Evolutionary conservation across 2,797 vertebrate species (phyloP), one percentile per base, ranked within the genome.

Genomic region (Eleutherodactylus coqui): DNA sequence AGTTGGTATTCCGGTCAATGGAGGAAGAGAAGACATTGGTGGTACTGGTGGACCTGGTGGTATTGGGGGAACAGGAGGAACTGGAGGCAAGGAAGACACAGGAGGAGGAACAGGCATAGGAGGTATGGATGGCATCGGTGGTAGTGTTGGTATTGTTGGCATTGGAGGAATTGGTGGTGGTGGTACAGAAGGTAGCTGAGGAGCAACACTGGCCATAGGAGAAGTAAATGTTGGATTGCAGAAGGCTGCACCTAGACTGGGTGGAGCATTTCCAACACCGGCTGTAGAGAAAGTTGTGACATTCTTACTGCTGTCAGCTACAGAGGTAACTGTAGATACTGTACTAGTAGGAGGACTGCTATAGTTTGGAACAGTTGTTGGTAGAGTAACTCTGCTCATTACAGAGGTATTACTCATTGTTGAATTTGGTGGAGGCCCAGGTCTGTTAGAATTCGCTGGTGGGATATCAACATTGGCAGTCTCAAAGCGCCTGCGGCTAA

Each of bases 401-500:
- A 81, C 82, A 53, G 82, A 53, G 36, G 55, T 81, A 38, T 45
- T 55, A 38, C 53, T 38, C 76, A 96, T 91, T 90, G 90, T 95
- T 93, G 91, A 93, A 91, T 92, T 96, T 94, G 95, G 92, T 0
- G 96, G 93, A 3, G 95, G 95, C 77, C 94, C 94, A 24, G 97
- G 95, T 83, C 97, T 95, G 91, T 94, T 96, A 88, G 95, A 93
- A 88, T 97, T 98, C 90, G 96, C 95, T 88, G 97, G 92, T 43
- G 96, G 93, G 87, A 96, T 93, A 88, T 97, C 95, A 84, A 94
- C 93, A 90, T 94, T 96, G 75, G 97, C 97, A 58, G 97, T 96
- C 94, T 99, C 98, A 82, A 99, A 99, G 89, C 98, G 96, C 91
- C 98, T 97, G 88, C 98, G 97, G 89, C 98, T 99, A 88, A 98